Percentiles rank a stretch among this genome's conserved stretches.
Evolutionary conservation across 2,888 invertebrate species (phyloP).

Genomic region (Harmothoe impar): DNA sequence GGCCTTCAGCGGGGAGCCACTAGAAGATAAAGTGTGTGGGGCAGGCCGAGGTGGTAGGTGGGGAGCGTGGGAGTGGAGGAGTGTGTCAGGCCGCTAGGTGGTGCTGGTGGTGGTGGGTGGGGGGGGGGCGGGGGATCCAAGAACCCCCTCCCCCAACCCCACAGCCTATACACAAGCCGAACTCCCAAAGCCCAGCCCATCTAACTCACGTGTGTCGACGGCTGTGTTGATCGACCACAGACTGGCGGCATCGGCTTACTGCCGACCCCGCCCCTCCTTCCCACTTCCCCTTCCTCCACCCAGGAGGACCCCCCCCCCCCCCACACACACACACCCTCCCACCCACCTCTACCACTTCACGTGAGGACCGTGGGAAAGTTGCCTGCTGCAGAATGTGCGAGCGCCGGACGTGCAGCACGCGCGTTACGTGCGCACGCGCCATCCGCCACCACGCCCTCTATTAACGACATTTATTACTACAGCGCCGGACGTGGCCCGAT

Average conservation of each 20-base stretch:
- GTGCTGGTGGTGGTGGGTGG: background rate
- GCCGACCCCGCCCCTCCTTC: background rate
- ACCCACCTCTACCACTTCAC: too few species aligned
- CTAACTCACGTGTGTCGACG: too few species aligned
- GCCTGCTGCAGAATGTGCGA: background rate
- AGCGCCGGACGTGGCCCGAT: background rate
- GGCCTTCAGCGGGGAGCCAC: background rate
- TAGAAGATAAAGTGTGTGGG: background rate
- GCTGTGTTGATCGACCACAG: slow-evolving; percentile 36
- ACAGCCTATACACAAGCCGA: too few species aligned
- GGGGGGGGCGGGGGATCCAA: background rate
- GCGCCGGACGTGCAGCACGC: background rate
- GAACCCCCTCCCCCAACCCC: background rate
- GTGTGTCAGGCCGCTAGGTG: background rate
- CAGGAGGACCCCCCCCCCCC: background rate
- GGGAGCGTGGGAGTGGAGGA: background rate
- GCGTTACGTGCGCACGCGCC: background rate
- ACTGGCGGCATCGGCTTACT: background rate
- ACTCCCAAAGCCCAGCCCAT: too few species aligned
- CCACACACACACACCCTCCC: background rate
- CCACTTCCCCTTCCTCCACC: background rate
- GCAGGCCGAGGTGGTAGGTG: slow-evolving; percentile 12
- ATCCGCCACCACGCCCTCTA: background rate
- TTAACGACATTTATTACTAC: slow-evolving; percentile 15
- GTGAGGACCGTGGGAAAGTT: background rate